A percentile compares a stretch with the other conserved stretches of the same genome.
Conservation (phyloP, 2,888 invertebrate species). For the Drosophila sordidula region DNA sequence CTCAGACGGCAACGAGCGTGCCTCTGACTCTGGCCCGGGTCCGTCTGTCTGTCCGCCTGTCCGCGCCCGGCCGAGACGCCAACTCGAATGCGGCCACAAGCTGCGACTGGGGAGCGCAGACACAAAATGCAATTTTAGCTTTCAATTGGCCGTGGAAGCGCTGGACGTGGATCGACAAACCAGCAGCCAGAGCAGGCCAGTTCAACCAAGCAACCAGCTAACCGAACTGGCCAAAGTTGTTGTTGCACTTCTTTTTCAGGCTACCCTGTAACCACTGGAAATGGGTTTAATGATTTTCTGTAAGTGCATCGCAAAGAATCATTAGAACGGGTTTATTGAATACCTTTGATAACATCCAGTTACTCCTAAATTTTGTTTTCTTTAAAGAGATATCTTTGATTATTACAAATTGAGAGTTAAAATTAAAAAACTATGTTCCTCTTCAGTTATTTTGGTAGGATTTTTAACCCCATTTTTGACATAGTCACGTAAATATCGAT, state of each 20-base stretch:
- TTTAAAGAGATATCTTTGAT: too few relatives aligned
- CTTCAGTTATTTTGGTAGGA: too few relatives aligned
- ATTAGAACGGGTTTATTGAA: too few relatives aligned
- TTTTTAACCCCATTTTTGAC: too few relatives aligned
- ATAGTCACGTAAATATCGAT: too few relatives aligned
- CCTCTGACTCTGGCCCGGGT: background rate
- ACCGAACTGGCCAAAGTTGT: slow-evolving; percentile 32
- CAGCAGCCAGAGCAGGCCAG: slow-evolving; percentile 7
- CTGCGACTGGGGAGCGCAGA: slow-evolving; percentile 36
- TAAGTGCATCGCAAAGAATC: background rate
- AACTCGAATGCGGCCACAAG: slow-evolving; percentile 11
- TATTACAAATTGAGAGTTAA: too few relatives aligned
- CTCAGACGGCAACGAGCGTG: background rate
- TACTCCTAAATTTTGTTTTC: too few relatives aligned
- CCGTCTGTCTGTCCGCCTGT: background rate
- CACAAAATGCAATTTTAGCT: slow-evolving; percentile 80
- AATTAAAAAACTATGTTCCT: too few relatives aligned
- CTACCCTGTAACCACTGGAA: slow-evolving; percentile 10
- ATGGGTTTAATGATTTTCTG: background rate
- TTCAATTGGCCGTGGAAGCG: slow-evolving; percentile 74
- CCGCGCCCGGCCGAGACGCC: slow-evolving; percentile 13
- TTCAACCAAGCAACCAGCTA: slow-evolving; percentile 19
- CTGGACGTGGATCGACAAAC: slow-evolving; percentile 24
- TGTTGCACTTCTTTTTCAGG: slow-evolving; percentile 14
- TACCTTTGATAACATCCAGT: too few relatives aligned